Evolutionary conservation across 2,888 invertebrate species (phyloP), one percentile per base, ranked within the genome.

Genomic region (Acrobasis suavella): DNA sequence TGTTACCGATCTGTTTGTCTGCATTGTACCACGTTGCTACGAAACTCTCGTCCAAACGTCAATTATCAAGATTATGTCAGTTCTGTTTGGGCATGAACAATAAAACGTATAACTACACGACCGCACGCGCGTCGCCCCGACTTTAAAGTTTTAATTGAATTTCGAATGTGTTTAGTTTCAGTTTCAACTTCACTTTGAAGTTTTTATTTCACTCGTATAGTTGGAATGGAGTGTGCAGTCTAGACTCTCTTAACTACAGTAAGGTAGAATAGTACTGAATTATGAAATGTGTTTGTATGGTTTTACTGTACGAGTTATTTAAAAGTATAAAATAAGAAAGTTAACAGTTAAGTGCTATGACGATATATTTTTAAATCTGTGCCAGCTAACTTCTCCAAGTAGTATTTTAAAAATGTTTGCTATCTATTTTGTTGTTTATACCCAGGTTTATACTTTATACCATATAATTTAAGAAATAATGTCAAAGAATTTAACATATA

Each of bases 61-160:
- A 81, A 82, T 83, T 82, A 85, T 77, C 73, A 80, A 81, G 82
- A 85, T 83, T 81, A 82, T 75, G 76, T 79, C 78, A 78, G 78
- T 79, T 76, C 67, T 70, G 65, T 66, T 75, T 67, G 68, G 63
- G 67, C 67, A 67, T 67, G 68, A 69, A 72, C 67, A 67, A 63
- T 72, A 71, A 69, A 71, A 56, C 51, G 65, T 76, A 70, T 80
- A 75, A 72, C 69, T 58, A 39, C 38, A 73, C 75, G 32, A 67
- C 71, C 67, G 51, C 64, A 69, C 66, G 56, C 55, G 49, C 46
- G 67, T 63, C 71, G 38, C 68, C 50, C 52, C 17, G 16, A 63
- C 61, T 55, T 54, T 52, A 39, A 16, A 63, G 62, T 66, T 64
- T 64, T 64, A 62, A 64, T 64, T 63, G 61, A 65, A 62, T 62